phyloP scores from a whole-genome alignment of 2,888 invertebrate species.

The Thyatira batis region DNA sequence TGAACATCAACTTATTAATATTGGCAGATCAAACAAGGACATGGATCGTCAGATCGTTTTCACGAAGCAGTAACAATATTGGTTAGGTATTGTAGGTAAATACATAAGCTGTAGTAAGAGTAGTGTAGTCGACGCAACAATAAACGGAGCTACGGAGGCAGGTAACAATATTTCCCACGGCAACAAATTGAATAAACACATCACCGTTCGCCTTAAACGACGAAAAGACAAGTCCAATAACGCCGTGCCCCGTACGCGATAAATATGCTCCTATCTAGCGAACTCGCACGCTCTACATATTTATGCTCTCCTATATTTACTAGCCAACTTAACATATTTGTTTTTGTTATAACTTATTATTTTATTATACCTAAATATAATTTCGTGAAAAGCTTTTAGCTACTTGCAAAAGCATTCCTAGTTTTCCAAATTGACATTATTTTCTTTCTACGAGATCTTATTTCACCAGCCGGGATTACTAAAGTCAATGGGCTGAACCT shows the following conservation, averaged over 20 bases:
- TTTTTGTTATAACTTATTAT: conserved; percentile 29
- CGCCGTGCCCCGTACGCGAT: conserved; percentile 58
- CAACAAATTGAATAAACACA: conserved; percentile 80
- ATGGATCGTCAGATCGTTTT: not conserved
- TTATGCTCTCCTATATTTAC: conserved; percentile 59
- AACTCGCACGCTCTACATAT: conserved; percentile 50
- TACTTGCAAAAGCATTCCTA: not conserved
- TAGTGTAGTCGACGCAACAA: conserved; percentile 44
- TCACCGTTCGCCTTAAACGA: conserved; percentile 73
- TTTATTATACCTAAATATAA: not conserved
- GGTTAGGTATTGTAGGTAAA: conserved; percentile 8
- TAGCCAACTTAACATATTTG: conserved; percentile 48
- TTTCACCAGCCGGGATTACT: not conserved
- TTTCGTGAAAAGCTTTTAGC: not conserved
- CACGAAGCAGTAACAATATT: not conserved
- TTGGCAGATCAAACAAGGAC: not conserved
- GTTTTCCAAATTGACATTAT: conserved; percentile 1
- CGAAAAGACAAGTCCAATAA: conserved; percentile 78
- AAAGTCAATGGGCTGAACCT: not conserved
- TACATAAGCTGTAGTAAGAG: conserved; percentile 29
- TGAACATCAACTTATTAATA: too few relatives aligned
- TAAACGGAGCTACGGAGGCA: conserved; percentile 53
- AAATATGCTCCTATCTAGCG: conserved; percentile 69
- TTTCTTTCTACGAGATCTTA: not conserved
- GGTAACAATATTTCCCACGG: conserved; percentile 73